Conservation (phyloP, 2,888 invertebrate genomes). For the Synergus itoensis region DNA sequence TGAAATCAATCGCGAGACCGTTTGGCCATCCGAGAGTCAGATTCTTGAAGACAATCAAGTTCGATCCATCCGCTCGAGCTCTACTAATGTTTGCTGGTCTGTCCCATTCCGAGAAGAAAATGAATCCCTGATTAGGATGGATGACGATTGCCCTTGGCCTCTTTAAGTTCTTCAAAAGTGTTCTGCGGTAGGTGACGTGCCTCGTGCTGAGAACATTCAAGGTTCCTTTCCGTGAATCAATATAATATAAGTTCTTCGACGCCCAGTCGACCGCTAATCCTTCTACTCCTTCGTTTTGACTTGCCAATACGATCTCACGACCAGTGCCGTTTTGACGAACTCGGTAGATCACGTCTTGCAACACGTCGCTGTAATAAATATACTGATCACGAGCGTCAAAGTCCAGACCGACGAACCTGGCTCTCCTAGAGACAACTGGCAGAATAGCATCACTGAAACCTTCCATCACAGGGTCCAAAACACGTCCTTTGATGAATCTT, state of each 20-base stretch:
- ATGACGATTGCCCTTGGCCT: conserved; percentile 97
- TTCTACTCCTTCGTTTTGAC: conserved; percentile 98
- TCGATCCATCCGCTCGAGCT: conserved; percentile 93
- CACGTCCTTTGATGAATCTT: conserved; percentile 96
- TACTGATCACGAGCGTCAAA: conserved; percentile 94
- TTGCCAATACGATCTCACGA: conserved; percentile 93
- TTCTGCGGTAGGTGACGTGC: conserved; percentile 90
- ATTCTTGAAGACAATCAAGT: conserved; percentile 91
- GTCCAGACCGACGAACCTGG: conserved; percentile 96
- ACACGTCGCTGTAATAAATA: conserved; percentile 98
- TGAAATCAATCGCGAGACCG: conserved; percentile 95
- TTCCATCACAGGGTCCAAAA: conserved; percentile 91
- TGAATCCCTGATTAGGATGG: conserved; percentile 95
- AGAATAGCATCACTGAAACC: conserved; percentile 97
- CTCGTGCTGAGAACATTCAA: conserved; percentile 94
- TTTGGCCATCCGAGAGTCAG: conserved; percentile 98
- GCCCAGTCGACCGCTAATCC: conserved; percentile 98
- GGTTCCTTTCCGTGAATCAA: conserved; percentile 96
- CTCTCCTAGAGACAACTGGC: conserved; percentile 94
- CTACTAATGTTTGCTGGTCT: conserved; percentile 97
- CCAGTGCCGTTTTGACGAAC: conserved; percentile 89
- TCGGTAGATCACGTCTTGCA: conserved; percentile 95
- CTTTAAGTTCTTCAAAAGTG: conserved; percentile 91
- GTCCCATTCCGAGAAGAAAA: conserved; percentile 98
- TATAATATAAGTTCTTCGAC: conserved; percentile 96